phyloP scores from a whole-genome alignment of 2,113 vertebrate genomes.

The Alligator sinensis region DNA sequence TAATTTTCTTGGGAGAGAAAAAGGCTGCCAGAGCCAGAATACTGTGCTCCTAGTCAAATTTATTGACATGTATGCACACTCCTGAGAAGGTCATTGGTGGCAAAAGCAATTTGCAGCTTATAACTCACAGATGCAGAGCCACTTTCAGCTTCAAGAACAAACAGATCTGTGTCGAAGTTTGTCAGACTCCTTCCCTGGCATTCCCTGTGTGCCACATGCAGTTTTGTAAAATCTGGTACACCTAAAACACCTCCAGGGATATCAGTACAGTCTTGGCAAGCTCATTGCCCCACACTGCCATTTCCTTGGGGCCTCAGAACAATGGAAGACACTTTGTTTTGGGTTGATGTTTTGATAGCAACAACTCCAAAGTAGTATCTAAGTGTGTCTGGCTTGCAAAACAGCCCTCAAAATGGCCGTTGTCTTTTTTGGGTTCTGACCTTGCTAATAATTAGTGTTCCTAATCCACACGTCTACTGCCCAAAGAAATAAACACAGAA shows the following conservation, averaged over 20 bases:
- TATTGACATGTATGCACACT: rapidly evolving
- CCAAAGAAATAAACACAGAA: neutral
- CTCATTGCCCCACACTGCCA: too few species aligned
- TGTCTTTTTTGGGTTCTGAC: too few species aligned
- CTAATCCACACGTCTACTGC: neutral
- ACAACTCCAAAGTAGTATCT: too few species aligned
- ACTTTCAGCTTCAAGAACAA: neutral
- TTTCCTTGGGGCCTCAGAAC: too few species aligned
- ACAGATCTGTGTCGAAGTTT: neutral
- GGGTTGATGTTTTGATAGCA: too few species aligned
- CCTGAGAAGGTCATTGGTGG: neutral
- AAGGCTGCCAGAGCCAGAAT: neutral
- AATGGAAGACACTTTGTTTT: too few species aligned
- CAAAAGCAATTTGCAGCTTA: neutral
- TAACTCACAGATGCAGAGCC: neutral
- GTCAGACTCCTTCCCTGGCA: neutral
- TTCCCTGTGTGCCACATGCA: neutral
- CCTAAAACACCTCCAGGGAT: neutral
- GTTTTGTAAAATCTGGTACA: neutral
- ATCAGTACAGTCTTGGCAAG: too few species aligned
- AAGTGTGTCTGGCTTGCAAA: too few species aligned
- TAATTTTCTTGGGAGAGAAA: neutral
- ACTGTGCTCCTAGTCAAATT: neutral
- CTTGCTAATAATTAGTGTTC: too few species aligned
- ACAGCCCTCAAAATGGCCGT: too few species aligned